Evolutionary conservation across 2,113 vertebrate genomes (phyloP).

Genomic region (Archocentrus centrarchus): DNA sequence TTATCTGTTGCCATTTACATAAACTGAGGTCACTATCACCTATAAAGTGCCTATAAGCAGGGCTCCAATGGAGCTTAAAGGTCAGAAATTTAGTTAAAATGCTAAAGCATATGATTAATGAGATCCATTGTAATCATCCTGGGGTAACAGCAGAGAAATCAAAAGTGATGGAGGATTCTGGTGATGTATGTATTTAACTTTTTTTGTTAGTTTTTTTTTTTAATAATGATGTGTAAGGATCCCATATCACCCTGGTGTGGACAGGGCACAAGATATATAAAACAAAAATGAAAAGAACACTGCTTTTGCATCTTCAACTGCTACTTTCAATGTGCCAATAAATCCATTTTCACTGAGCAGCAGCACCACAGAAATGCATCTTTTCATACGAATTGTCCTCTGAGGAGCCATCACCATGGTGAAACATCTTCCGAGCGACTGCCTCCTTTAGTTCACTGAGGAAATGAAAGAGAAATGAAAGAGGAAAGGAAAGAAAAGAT

Average conservation of each 20-base stretch:
- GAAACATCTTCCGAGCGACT: slow-evolving; percentile 7
- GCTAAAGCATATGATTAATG: slow-evolving; percentile 25
- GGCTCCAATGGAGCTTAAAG: slow-evolving; percentile 38
- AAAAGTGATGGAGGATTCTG: neutral
- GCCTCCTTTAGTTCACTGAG: neutral
- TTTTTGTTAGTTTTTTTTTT: neutral
- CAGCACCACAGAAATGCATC: neutral
- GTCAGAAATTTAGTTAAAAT: slow-evolving; percentile 51
- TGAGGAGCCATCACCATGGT: slow-evolving; percentile 36
- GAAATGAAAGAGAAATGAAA: neutral
- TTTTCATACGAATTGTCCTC: slow-evolving; percentile 31
- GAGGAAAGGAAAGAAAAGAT: neutral
- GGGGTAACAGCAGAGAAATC: neutral
- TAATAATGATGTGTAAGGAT: neutral
- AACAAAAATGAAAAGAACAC: slow-evolving; percentile 1
- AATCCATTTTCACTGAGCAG: slow-evolving; percentile 14
- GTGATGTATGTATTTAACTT: neutral
- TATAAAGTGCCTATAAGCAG: slow-evolving; percentile 30
- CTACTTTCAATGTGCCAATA: neutral
- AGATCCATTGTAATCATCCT: neutral
- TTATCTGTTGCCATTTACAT: slow-evolving; percentile 13
- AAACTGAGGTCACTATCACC: slow-evolving; percentile 28
- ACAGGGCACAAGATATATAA: neutral
- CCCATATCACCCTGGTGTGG: neutral
- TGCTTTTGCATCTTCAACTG: neutral